phyloP scores from a whole-genome alignment of 2,797 vertebrate genomes.

The Schizopygopsis pylzovi region DNA sequence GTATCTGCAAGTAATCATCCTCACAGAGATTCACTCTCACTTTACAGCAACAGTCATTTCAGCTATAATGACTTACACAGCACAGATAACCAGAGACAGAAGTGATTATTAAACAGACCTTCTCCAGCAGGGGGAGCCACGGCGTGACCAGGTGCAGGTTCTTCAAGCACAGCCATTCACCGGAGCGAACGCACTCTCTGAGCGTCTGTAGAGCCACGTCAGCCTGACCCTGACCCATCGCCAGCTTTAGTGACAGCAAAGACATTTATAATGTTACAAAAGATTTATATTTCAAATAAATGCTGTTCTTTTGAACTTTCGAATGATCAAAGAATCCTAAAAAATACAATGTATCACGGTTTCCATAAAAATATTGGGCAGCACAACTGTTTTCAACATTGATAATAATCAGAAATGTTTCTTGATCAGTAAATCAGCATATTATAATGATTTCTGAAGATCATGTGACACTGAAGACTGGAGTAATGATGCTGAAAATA shows the following conservation, averaged over 20 bases:
- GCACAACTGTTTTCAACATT: neutral
- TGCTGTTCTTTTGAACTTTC: neutral
- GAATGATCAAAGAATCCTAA: neutral
- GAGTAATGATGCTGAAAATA: neutral
- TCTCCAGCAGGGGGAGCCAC: constrained; percentile 94
- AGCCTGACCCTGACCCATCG: constrained; percentile 98
- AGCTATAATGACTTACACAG: constrained; percentile 37
- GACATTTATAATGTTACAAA: neutral
- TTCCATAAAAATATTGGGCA: neutral
- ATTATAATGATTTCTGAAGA: neutral
- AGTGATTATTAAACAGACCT: constrained; percentile 74
- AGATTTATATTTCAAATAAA: neutral
- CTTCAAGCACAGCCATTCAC: constrained; percentile 96
- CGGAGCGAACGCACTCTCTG: constrained; percentile 86
- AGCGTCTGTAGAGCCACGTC: constrained; percentile 91
- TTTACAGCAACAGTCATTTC: constrained; percentile 12
- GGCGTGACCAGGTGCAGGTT: constrained; percentile 95
- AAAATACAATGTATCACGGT: neutral
- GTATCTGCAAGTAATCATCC: neutral
- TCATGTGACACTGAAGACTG: constrained; percentile 7
- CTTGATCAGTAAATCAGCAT: neutral
- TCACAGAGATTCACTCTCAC: neutral
- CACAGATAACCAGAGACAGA: constrained; percentile 22
- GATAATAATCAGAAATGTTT: neutral
- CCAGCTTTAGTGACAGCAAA: constrained; percentile 79